Evolutionary conservation across 2,113 vertebrate genomes (phyloP).

Genomic region (Typhlomys cinereus): DNA sequence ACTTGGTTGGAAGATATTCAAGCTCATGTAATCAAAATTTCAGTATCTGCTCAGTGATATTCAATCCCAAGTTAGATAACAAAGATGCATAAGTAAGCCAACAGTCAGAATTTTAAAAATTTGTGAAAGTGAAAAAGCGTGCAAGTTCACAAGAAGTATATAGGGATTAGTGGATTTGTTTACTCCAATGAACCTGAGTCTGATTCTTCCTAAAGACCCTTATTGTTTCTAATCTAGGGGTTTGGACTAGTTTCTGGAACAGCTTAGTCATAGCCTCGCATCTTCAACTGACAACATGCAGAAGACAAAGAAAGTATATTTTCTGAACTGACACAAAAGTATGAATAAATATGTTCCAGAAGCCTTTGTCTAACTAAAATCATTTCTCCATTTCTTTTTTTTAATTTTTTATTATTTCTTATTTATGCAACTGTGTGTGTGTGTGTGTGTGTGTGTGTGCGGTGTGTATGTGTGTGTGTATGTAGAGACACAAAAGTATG

Average conservation of each 20-base stretch:
- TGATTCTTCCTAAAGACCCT: not conserved
- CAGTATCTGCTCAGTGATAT: not conserved
- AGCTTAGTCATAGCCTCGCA: not conserved
- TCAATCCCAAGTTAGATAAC: not conserved
- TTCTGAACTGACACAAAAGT: not conserved
- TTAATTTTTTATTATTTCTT: too few species aligned
- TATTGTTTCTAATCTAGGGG: rapidly evolving
- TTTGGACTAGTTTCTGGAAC: not conserved
- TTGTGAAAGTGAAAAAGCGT: not conserved
- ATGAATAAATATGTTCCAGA: not conserved
- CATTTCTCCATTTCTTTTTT: too few species aligned
- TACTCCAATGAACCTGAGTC: too few species aligned
- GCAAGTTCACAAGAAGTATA: not conserved
- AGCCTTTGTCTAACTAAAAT: not conserved
- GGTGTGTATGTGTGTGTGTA: too few species aligned
- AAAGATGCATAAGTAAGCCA: not conserved
- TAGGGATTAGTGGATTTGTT: not conserved
- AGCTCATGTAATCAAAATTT: not conserved
- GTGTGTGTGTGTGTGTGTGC: too few species aligned
- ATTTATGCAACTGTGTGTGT: too few species aligned
- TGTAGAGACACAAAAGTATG: not conserved
- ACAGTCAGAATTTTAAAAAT: not conserved
- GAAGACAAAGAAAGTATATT: not conserved
- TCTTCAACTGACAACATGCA: not conserved
- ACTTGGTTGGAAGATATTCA: not conserved